These are phyloP conservation scores for Centrocercus urophasianus DNA, from an alignment of 2,113 vertebrate genomes.

Conservation along the genomic window DNA sequence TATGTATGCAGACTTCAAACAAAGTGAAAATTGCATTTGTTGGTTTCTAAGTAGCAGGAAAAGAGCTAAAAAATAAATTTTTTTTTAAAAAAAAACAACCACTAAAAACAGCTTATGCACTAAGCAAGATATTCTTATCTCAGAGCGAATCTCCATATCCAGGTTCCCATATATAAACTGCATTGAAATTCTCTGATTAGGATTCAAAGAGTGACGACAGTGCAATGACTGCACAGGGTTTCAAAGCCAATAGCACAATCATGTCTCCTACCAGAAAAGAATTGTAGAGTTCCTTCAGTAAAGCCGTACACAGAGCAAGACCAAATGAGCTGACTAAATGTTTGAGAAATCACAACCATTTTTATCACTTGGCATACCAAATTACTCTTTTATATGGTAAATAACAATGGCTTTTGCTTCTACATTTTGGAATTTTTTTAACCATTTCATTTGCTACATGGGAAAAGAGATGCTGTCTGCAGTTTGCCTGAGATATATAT, in stretches of 20 bases:
- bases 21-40: neutral
- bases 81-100: neutral
- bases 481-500: neutral
- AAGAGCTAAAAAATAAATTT: neutral
- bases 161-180: conserved; percentile 1
- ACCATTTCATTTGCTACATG: neutral
- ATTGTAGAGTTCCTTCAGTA: neutral
- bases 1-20: neutral
- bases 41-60: neutral
- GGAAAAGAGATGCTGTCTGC: neutral
- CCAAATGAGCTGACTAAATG: neutral
- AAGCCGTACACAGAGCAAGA: neutral
- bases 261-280: conserved; percentile 13
- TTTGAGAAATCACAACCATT: neutral
- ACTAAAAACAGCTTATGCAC: neutral
- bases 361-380: neutral
- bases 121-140: neutral
- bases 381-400: neutral
- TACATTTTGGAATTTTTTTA: neutral
- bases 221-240: neutral
- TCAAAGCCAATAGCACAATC: neutral
- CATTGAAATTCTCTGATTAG: conserved; percentile 10
- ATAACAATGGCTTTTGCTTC: neutral
- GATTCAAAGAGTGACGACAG: neutral
- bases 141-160: neutral